Conservation (phyloP, 1,140 invertebrate species). For the Planococcus citri region DNA sequence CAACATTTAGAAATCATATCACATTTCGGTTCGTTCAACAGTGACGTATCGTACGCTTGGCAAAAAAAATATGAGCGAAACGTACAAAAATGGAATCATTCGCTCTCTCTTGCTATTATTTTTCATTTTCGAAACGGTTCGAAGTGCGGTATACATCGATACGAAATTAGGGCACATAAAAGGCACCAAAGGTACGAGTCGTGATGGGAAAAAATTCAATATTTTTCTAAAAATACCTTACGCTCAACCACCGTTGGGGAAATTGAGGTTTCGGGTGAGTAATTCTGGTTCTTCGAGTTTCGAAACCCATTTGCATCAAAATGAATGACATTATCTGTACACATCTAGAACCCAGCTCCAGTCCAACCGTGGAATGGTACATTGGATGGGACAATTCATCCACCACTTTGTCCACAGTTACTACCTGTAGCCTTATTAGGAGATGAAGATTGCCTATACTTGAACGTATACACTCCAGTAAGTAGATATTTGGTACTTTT, state of each 20-base stretch:
- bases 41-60: too few relatives aligned
- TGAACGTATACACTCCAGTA: conserved; percentile 34
- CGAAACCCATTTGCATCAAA: not conserved
- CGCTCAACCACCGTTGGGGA: conserved; percentile 47
- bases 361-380: conserved; percentile 15
- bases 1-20: too few relatives aligned
- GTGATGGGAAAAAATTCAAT: conserved; percentile 37
- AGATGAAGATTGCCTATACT: conserved; percentile 33
- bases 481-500: too few relatives aligned
- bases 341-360: not conserved
- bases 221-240: conserved; percentile 54
- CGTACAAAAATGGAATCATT: too few relatives aligned
- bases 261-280: conserved; percentile 42
- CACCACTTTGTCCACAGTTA: not conserved
- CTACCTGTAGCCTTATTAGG: conserved; percentile 23
- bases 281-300: not conserved
- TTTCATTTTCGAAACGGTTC: not conserved
- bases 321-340: not conserved
- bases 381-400: conserved; percentile 12
- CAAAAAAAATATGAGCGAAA: too few relatives aligned
- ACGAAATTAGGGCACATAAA: conserved; percentile 33
- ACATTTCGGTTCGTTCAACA: too few relatives aligned
- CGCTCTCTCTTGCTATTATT: not conserved
- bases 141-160: not conserved
- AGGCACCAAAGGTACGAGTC: conserved; percentile 33